phyloP scores from a whole-genome alignment of 2,888 invertebrate genomes.

The Apoda limacodes region DNA sequence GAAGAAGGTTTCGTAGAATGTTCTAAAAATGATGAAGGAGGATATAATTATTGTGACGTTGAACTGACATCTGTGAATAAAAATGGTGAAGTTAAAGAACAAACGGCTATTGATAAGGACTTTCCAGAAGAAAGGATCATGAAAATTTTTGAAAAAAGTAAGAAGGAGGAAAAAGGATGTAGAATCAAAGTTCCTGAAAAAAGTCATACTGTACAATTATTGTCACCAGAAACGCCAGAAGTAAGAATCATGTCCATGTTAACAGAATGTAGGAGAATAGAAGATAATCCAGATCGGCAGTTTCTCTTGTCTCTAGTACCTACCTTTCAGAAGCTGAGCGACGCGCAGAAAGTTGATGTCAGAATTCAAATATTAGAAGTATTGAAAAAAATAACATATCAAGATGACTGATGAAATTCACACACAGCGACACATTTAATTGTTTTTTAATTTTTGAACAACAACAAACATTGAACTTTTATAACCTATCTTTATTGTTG shows the following conservation, averaged over 20 bases:
- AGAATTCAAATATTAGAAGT: conserved; percentile 39
- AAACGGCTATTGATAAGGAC: conserved; percentile 1
- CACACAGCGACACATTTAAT: no score
- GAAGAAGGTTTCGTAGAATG: no score
- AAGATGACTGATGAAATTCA: no score
- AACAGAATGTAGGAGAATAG: conserved; percentile 29
- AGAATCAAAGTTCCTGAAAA: no score
- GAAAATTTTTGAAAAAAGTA: background rate
- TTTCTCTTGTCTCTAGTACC: conserved; percentile 40
- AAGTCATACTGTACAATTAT: conserved; percentile 24
- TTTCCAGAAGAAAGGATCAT: conserved; percentile 2
- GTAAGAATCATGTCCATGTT: conserved; percentile 31
- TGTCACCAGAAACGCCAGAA: conserved; percentile 24
- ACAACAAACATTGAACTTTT: no score
- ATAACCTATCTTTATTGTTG: no score
- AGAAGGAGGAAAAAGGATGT: background rate
- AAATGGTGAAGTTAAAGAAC: background rate
- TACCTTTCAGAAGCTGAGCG: conserved; percentile 33
- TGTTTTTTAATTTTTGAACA: no score
- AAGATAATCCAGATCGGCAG: conserved; percentile 39
- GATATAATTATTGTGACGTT: conserved; percentile 1
- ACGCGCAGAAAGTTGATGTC: conserved; percentile 38
- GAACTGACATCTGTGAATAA: background rate
- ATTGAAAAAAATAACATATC: no score
- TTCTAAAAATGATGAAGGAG: no score